A percentile compares a stretch with the other conserved stretches of the same genome.
phyloP scores from a whole-genome alignment of 2,797 vertebrate genomes.

The Peromyscus attwateri region DNA sequence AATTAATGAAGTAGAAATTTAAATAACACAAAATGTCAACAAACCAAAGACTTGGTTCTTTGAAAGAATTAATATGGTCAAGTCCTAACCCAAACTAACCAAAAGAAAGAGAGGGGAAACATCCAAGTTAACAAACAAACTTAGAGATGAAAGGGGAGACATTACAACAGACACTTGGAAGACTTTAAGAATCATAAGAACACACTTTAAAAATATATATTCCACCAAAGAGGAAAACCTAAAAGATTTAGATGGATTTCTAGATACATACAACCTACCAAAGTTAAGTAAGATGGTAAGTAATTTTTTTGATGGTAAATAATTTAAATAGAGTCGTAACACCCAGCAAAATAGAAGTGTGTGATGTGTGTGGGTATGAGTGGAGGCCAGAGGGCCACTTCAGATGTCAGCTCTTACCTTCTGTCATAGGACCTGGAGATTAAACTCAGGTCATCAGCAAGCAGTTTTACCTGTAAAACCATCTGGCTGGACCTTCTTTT shows the following conservation, averaged over 20 bases:
- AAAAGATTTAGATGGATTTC: neutral
- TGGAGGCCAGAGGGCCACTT: neutral
- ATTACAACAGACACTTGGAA: neutral
- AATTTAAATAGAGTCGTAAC: neutral
- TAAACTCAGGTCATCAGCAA: neutral
- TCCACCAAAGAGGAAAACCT: neutral
- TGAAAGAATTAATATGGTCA: neutral
- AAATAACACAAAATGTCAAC: neutral
- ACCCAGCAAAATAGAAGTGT: neutral
- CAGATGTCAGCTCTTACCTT: too few relatives aligned
- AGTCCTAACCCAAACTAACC: neutral
- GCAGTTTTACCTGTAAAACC: neutral
- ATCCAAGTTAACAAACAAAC: neutral
- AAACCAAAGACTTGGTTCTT: neutral
- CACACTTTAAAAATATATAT: neutral
- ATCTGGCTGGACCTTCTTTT: too few relatives aligned
- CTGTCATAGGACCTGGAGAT: too few relatives aligned
- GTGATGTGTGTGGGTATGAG: neutral
- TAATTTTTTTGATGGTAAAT: neutral
- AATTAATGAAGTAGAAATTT: neutral
- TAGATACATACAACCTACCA: neutral
- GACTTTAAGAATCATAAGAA: neutral
- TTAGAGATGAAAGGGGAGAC: neutral
- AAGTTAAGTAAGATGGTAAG: neutral
- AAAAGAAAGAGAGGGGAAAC: neutral